Evolutionary conservation across 2,113 vertebrate species (phyloP).

Genomic region (Myodes glareolus): DNA sequence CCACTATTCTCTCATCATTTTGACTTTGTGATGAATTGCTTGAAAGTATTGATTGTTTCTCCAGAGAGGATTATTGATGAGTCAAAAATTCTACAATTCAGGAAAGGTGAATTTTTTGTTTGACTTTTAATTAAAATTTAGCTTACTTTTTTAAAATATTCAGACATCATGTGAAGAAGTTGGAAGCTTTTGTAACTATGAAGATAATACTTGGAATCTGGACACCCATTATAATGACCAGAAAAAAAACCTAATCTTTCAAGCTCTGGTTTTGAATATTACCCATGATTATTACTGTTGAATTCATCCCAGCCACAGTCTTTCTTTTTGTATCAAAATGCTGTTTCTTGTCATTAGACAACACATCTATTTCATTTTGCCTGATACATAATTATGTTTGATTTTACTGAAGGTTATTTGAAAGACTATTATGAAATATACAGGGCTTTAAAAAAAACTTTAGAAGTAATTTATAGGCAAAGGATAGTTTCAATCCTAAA

Average conservation of each 20-base stretch:
- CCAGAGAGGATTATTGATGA: background rate
- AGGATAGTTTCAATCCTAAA: constrained; percentile 15
- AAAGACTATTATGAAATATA: constrained; percentile 41
- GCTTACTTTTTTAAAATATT: background rate
- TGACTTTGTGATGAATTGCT: background rate
- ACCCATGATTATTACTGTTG: background rate
- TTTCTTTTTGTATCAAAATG: background rate
- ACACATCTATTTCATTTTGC: background rate
- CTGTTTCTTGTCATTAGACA: background rate
- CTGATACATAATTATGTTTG: constrained; percentile 10
- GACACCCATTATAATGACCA: background rate
- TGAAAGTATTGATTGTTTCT: background rate
- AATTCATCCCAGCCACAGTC: background rate
- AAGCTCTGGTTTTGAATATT: background rate
- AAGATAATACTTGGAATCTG: background rate
- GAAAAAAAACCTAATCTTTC: background rate
- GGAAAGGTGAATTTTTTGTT: background rate
- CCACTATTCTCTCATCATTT: background rate
- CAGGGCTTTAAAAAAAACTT: background rate
- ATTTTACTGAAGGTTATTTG: constrained; percentile 21
- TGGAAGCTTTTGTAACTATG: background rate
- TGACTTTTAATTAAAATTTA: constrained; percentile 16
- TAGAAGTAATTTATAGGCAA: constrained; percentile 12
- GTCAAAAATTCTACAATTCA: background rate
- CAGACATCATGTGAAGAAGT: background rate